Evolutionary conservation across 2,113 vertebrate species (phyloP), one percentile per base, ranked within the genome.

Genomic region (Rhizomys pruinosus): DNA sequence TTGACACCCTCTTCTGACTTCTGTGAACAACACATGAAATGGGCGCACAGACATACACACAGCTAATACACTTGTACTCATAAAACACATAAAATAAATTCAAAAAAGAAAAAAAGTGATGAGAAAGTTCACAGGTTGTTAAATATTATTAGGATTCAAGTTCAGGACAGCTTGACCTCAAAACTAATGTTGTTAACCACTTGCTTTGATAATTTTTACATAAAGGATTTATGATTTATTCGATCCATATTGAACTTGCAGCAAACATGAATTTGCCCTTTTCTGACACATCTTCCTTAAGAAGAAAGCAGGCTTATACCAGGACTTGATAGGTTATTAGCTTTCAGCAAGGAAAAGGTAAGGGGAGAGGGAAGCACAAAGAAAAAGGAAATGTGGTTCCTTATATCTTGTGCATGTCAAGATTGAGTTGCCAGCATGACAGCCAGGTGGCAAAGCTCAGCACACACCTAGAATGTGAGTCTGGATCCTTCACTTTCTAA

Each of bases 401-500:
- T 93, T 76, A 76, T 25, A 89, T 42, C 78, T 77, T 71, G 23
- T 1, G 17, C 39, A 57, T 85, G 27, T 44, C 16, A 64, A 20
- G 1, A 86, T 52, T 88, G 90, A 80, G 64, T 78, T 34, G 11
- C 9, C 63, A 94, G 61, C 74, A 80, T 77, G 77, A 84, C 42
- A 95, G 42, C 16, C 29, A 90, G 1, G 84, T 85, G 39, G 39
- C 37, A 90, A 87, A 87, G 61, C 42, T 69, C 66, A 85, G 32
- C 55, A 78, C 59, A 22, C 15, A 90, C 77, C 29, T 61, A 63
- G 27, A 66, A 78, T 88, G n/a, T 37, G 55, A 74, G 63, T 89
- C 59, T 87, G 39, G 77, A 42, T 92, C 57, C 32, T 20, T 94
- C 13, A 13, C 63, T 80, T 84, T 69, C 72, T 47, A 34, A 93